Conservation (phyloP, 2,888 invertebrate genomes). For the Emmelina monodactyla region DNA sequence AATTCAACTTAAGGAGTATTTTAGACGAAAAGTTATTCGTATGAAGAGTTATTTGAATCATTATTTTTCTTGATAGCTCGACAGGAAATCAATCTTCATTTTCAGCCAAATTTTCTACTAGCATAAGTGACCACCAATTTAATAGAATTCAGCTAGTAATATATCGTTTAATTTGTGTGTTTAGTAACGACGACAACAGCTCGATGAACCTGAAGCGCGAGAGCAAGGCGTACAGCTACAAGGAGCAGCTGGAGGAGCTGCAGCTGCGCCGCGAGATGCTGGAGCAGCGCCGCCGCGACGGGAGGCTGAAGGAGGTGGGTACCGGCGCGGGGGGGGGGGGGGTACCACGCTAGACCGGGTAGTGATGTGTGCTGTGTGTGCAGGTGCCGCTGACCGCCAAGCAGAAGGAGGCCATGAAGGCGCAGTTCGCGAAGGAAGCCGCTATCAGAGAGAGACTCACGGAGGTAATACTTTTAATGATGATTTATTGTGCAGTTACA, state of each 20-base stretch:
- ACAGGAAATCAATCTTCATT: too few relatives aligned
- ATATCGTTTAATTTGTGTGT: too few relatives aligned
- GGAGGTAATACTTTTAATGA: conserved; percentile 42
- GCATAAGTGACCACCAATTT: too few relatives aligned
- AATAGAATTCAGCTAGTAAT: too few relatives aligned
- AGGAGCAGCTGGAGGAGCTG: conserved; percentile 94
- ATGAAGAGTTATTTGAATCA: too few relatives aligned
- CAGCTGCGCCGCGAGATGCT: conserved; percentile 92
- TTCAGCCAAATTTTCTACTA: too few relatives aligned
- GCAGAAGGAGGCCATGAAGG: conserved; percentile 90
- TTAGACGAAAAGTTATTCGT: too few relatives aligned
- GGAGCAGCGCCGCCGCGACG: conserved; percentile 83
- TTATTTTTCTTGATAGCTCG: too few relatives aligned
- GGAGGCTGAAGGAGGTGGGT: conserved; percentile 71
- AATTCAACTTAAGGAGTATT: too few relatives aligned
- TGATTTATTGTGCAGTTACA: background rate
- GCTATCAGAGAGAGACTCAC: conserved; percentile 75
- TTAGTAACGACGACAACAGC: conserved; percentile 51
- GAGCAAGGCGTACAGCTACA: conserved; percentile 95
- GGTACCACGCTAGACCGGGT: too few relatives aligned
- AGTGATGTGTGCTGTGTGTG: too few relatives aligned
- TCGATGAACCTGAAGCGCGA: conserved; percentile 90
- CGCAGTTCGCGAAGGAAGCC: conserved; percentile 86
- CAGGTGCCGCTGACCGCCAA: conserved; percentile 72
- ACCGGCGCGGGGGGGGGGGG: too few relatives aligned